phyloP scores from a whole-genome alignment of 2,888 invertebrate genomes.

The Metellina segmentata region DNA sequence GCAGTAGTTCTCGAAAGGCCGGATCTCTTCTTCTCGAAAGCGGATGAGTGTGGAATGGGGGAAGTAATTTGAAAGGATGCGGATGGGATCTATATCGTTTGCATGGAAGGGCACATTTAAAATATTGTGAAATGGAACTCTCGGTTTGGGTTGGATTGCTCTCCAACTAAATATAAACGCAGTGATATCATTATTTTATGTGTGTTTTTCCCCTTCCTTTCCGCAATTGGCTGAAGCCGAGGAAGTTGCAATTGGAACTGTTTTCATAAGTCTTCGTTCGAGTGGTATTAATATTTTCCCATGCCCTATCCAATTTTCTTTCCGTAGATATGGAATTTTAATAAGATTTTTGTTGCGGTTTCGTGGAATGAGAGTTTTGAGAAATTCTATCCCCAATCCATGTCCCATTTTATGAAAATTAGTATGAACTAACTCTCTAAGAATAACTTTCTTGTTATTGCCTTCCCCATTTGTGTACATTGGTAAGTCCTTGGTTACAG shows the following conservation, averaged over 20 bases:
- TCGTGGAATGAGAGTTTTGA: neutral
- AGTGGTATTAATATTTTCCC: constrained; percentile 44
- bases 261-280: neutral
- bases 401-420: neutral
- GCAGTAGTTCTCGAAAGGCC: neutral
- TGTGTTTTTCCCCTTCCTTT: neutral
- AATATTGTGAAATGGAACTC: constrained; percentile 55
- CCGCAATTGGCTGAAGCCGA: neutral
- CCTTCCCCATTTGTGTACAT: neutral
- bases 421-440: neutral
- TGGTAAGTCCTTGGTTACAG: no score
- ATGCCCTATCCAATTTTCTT: constrained; percentile 20
- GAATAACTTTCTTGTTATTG: neutral
- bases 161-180: constrained; percentile 54
- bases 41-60: constrained; percentile 45
- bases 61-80: constrained; percentile 60
- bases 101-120: constrained; percentile 53
- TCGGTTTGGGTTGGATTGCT: constrained; percentile 13
- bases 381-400: neutral
- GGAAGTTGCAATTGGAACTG: neutral
- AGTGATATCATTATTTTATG: constrained; percentile 2
- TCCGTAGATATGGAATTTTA: constrained; percentile 12
- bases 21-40: constrained; percentile 30
- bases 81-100: constrained; percentile 16
- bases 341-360: constrained; percentile 29